A percentile compares a stretch with the other conserved stretches of the same genome.
Evolutionary conservation across 1,140 invertebrate species (phyloP).

Genomic region (Ostrea edulis): DNA sequence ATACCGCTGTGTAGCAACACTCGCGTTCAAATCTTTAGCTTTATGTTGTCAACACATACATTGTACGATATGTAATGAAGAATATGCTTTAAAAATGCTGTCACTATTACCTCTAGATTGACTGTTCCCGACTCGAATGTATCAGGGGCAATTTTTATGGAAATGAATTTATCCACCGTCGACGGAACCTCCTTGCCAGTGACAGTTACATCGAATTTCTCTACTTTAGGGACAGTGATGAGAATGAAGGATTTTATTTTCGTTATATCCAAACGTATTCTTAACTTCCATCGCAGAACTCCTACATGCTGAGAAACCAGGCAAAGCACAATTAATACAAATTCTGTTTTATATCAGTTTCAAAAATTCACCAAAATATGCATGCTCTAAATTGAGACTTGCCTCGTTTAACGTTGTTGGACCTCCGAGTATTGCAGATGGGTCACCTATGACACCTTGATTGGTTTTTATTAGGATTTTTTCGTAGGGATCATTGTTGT

Average conservation of each 20-base stretch:
- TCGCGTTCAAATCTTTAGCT: too few species aligned
- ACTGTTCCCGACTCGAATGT: constrained; percentile 48
- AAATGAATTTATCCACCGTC: constrained; percentile 47
- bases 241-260: constrained; percentile 48
- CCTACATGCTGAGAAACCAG: constrained; percentile 44
- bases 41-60: too few species aligned
- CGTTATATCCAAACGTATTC: constrained; percentile 47
- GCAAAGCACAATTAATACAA: not conserved
- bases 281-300: constrained; percentile 49
- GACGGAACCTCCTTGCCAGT: constrained; percentile 35
- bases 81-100: not conserved
- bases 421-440: not conserved
- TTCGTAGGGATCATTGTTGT: constrained; percentile 51
- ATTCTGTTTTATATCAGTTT: not conserved
- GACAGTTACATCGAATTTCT: constrained; percentile 25
- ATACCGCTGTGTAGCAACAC: too few species aligned
- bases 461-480: constrained; percentile 53
- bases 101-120: constrained; percentile 49
- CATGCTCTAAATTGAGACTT: too few species aligned
- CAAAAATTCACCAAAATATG: too few species aligned
- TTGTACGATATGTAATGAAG: too few species aligned
- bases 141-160: constrained; percentile 44
- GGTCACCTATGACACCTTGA: not conserved
- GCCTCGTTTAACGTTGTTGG: constrained; percentile 1
- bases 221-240: constrained; percentile 50